These are phyloP conservation scores for Cybosia mesomella DNA, from an alignment of 2,888 invertebrate species.

Conservation along the genomic window DNA sequence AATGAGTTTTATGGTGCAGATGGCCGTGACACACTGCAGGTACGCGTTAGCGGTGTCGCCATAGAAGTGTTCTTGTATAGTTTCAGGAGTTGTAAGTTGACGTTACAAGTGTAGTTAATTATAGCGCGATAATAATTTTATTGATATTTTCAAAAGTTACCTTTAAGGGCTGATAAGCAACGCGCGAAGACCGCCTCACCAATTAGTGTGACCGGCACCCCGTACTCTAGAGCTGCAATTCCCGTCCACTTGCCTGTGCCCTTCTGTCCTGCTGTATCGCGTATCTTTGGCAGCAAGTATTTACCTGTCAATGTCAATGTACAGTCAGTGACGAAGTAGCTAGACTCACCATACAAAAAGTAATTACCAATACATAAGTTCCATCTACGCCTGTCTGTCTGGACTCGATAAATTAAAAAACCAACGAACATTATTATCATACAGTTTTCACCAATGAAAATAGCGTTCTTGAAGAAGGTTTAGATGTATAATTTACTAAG, in stretches of 20 bases:
- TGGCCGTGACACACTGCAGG: no score
- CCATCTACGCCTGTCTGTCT: no score
- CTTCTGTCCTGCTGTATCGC: slow-evolving; percentile 98
- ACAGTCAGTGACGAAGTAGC: not conserved
- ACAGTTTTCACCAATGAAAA: no score
- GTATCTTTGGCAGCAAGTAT: slow-evolving; percentile 95
- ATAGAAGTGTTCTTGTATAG: no score
- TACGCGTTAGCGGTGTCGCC: no score
- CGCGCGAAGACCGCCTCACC: slow-evolving; percentile 99
- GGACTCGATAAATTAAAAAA: no score
- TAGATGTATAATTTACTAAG: no score
- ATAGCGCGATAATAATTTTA: no score
- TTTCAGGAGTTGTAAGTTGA: no score
- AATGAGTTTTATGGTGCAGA: no score
- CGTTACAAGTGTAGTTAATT: not conserved
- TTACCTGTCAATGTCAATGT: slow-evolving; percentile 83
- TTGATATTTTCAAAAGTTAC: slow-evolving; percentile 51
- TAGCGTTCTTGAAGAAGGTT: no score
- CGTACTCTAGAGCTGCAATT: slow-evolving; percentile 97
- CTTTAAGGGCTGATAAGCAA: slow-evolving; percentile 96
- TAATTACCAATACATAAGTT: not conserved
- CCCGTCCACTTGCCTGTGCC: slow-evolving; percentile 99
- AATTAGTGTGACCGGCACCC: slow-evolving; percentile 98
- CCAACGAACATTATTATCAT: no score
- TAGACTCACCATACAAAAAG: not conserved